Percentiles rank a stretch among this genome's conserved stretches.
Conservation (phyloP, 2,888 invertebrate genomes). For the Rhagonycha lutea region DNA sequence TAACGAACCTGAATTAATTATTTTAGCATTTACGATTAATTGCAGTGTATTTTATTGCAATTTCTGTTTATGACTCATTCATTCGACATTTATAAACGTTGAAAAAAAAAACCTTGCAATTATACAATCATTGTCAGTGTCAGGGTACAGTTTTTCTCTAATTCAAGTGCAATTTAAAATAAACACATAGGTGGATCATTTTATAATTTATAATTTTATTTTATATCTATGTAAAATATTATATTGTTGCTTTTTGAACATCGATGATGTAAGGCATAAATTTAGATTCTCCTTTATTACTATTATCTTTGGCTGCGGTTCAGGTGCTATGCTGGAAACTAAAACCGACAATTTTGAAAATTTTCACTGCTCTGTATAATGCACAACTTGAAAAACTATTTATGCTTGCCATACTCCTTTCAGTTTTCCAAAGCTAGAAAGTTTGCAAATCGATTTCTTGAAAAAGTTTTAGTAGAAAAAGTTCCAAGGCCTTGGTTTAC, state of each 20-base stretch:
- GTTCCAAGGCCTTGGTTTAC: constrained; percentile 3
- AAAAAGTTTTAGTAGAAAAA: constrained; percentile 4
- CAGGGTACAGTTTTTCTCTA: constrained; percentile 15
- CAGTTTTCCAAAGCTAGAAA: not conserved
- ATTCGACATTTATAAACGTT: not conserved
- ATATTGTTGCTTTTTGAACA: not conserved
- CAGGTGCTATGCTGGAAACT: not conserved
- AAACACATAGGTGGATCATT: not conserved
- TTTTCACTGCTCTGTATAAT: not conserved
- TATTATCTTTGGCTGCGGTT: constrained; percentile 10
- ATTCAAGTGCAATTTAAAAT: constrained; percentile 19
- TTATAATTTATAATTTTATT: not conserved
- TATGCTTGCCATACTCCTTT: not conserved
- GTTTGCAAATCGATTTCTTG: not conserved
- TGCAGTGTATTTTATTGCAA: not conserved
- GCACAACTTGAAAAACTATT: not conserved
- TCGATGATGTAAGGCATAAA: constrained; percentile 13
- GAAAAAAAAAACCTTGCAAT: constrained; percentile 5
- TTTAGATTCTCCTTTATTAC: constrained; percentile 2
- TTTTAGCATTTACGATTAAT: not conserved
- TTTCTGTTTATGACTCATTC: not conserved
- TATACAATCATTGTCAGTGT: constrained; percentile 25
- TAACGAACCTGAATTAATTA: not conserved
- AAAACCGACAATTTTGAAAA: not conserved
- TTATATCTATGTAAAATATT: not conserved